Evolutionary conservation across 1,140 invertebrate species (phyloP), one percentile per base, ranked within the genome.

Genomic region (Papilio helenus): DNA sequence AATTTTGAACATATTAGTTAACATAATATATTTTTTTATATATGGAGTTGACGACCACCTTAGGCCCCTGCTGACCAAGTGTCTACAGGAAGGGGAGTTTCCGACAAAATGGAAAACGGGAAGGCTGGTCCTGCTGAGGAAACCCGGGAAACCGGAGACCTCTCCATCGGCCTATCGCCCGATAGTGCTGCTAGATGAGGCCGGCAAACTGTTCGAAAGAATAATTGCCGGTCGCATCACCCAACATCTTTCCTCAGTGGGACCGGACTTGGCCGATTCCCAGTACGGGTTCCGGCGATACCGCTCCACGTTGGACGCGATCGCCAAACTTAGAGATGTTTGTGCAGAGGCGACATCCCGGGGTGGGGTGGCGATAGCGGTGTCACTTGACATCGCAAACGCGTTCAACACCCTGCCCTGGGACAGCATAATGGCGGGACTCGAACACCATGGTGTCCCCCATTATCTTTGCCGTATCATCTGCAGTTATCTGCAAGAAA

Each of bases 301-400:
- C 3, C 72, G 82, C 9, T 83, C 82, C 29, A 83, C 82, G 0
- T 73, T 83, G 1, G 82, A 83, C 20, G 82, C 82, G 3, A 81
- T 79, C 0, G 3, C 34, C 0, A 61, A 51, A 0, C 44, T 83
- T 2, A 81, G 61, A 42, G 34, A 1, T 8, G 1, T 72, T 3
- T 26, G 73, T 16, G 73, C 79, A 23, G 68, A 79, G n/a, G 80
- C 34, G 9, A 78, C 78, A 9, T 29, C 44, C 20, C 0, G 39
- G 44, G 76, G 83, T 18, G 74, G 79, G n/a, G 81, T 81, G 18
- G 18, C 80, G 34, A 73, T 85, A 76, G 82, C 80, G 20, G 83
- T 85, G 7, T 83, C 80, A 0, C 16, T 81, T 0, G 80, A 83
- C 20, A 81, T n/a, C n/a, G n/a, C n/a, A n/a, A n/a, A n/a, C n/a